Evolutionary conservation across 2,797 vertebrate species (phyloP).

Genomic region (Kryptolebias ocellatus): DNA sequence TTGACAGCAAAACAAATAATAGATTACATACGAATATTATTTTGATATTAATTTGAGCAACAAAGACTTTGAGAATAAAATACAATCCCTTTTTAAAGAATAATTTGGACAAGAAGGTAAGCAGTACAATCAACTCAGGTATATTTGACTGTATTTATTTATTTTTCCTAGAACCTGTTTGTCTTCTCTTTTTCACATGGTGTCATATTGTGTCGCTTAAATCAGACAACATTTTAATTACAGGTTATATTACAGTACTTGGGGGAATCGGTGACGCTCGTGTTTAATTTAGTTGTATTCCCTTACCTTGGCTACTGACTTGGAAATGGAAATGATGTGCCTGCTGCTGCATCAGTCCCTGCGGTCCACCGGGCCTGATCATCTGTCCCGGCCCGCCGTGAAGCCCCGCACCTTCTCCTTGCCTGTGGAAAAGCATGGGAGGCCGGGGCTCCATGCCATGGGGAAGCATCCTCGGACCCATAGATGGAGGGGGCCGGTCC

Average conservation of each 20-base stretch:
- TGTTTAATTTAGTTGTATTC: conserved; percentile 35
- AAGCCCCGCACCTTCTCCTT: conserved; percentile 80
- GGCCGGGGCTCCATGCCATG: conserved; percentile 84
- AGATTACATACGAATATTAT: not conserved
- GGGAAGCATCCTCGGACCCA: conserved; percentile 72
- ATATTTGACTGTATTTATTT: not conserved
- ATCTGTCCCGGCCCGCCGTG: conserved; percentile 75
- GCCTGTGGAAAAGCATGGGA: conserved; percentile 84
- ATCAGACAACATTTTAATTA: conserved; percentile 48
- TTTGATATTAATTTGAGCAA: too few relatives aligned
- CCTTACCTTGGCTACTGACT: conserved; percentile 86
- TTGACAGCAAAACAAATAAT: not conserved
- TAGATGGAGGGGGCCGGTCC: conserved; percentile 76
- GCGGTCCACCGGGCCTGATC: conserved; percentile 77
- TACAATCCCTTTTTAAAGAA: not conserved
- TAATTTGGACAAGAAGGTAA: not conserved
- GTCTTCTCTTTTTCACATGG: conserved; percentile 8
- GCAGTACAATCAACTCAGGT: not conserved
- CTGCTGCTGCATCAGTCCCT: conserved; percentile 84
- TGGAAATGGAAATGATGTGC: conserved; percentile 83
- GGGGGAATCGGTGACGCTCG: conserved; percentile 17
- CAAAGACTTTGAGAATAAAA: too few relatives aligned
- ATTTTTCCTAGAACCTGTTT: not conserved
- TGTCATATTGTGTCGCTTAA: conserved; percentile 42
- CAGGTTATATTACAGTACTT: conserved; percentile 19